Base-by-base conservation (phyloP, 2,888 invertebrate species). In the Frankliniella intonsa region DNA sequence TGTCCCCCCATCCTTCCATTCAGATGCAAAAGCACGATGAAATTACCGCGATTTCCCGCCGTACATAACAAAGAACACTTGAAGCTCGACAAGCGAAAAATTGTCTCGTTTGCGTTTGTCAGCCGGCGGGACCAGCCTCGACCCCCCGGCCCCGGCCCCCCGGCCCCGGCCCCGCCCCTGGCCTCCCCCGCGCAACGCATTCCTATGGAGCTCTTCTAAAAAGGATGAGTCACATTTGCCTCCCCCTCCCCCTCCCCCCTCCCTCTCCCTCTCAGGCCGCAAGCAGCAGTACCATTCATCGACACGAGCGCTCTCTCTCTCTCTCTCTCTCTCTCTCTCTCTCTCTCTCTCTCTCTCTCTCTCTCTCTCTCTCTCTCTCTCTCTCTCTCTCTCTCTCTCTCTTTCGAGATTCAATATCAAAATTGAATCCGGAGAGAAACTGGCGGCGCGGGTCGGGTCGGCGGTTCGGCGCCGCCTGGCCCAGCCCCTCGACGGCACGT, bases 281-380 rank as follows among this genome's bases (percentile, higher is more conserved):
- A 38, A 38, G 38, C 38, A 38, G 38, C 38, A 38, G 38, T 5
- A 3, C 38, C 38, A 38, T 38, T 38, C 38, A 38, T 38, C 38
- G 38, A 38, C 38, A 38, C 62, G 1, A 14, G 11, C 69, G n/a
- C 69, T 19, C 69, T 22, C 69, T n/a, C 69, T 22, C 65, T 65
- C 65, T 65, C 65, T 65, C 65, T 65, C 65, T 65, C 65, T 65
- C 65, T 65, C 65, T 65, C 65, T 65, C 65, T 65, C 65, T n/a
- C 65, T 65, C 65, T n/a, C 65, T n/a, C 65, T 65, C 62, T 65
- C 62, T 65, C 62, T 65, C 62, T 65, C 62, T 65, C 62, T 65
- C 62, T 65, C 62, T 65, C 62, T 65, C 62, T 65, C 62, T 65
- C 62, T 14, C 62, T 14, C 62, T 14, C 62, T 14, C 62, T 14